A percentile compares a stretch with the other conserved stretches of the same genome.
These are phyloP conservation scores for Pelosia muscerda DNA, from an alignment of 2,888 invertebrate genomes.

Conservation along the genomic window DNA sequence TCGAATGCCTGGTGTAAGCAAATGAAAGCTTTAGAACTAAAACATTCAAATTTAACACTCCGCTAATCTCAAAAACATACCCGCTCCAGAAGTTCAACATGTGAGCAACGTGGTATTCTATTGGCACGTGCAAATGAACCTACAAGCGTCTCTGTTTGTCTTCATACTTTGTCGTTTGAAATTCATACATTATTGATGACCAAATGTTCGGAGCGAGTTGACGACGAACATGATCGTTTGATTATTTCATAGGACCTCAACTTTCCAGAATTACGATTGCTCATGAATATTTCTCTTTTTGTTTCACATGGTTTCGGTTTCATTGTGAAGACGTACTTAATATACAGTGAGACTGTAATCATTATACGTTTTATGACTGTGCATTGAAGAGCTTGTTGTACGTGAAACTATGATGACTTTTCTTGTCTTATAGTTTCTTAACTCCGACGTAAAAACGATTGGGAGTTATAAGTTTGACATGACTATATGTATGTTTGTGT, in stretches of 20 bases:
- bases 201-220: constrained; percentile 58
- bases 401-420: not conserved
- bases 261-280: constrained; percentile 59
- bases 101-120: constrained; percentile 68
- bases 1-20: not conserved
- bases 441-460: too few species aligned
- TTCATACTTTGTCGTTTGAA: constrained; percentile 79
- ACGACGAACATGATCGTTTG: constrained; percentile 68
- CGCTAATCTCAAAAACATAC: constrained; percentile 50
- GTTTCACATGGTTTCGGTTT: constrained; percentile 24
- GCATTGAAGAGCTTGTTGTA: not conserved
- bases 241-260: constrained; percentile 72
- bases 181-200: constrained; percentile 82
- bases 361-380: not conserved
- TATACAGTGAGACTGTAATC: constrained; percentile 2
- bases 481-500: too few species aligned
- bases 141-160: constrained; percentile 73
- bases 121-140: constrained; percentile 76
- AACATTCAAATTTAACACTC: constrained; percentile 16
- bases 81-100: constrained; percentile 53
- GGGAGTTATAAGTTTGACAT: too few species aligned
- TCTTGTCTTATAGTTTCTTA: not conserved
- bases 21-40: constrained; percentile 14
- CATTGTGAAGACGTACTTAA: constrained; percentile 22
- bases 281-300: constrained; percentile 52